These are phyloP conservation scores for Diploscapter pachys DNA, from an alignment of 1,140 invertebrate genomes.

Conservation along the genomic window DNA sequence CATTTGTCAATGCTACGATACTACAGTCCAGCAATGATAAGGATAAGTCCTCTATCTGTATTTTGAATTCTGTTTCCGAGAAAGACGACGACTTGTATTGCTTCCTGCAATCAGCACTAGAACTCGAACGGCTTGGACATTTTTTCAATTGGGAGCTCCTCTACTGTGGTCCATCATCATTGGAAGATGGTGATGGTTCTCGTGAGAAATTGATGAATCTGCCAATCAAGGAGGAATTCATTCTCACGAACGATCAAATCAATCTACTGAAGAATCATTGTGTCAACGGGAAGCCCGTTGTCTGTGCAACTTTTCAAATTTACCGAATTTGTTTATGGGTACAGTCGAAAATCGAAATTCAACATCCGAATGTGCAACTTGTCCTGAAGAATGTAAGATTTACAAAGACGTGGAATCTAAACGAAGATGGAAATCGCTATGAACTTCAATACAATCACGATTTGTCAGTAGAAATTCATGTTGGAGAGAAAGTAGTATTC, in stretches of 20 bases:
- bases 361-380: background rate
- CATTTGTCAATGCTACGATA: background rate
- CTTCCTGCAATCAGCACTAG: too few relatives aligned
- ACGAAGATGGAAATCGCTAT: conserved; percentile 2
- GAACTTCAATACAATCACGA: conserved; percentile 4
- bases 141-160: too few relatives aligned
- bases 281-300: conserved; percentile 12
- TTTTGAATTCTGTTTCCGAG: too few relatives aligned
- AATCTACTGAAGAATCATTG: conserved; percentile 13
- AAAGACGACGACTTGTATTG: too few relatives aligned
- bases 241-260: conserved; percentile 3
- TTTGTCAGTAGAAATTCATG: conserved; percentile 9
- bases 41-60: too few relatives aligned
- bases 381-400: conserved; percentile 17
- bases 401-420: conserved; percentile 12
- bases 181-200: too few relatives aligned
- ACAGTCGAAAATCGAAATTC: background rate
- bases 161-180: too few relatives aligned
- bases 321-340: conserved; percentile 11
- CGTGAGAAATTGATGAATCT: too few relatives aligned
- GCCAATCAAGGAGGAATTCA: too few relatives aligned
- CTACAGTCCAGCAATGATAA: too few relatives aligned
- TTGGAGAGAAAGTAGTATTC: background rate
- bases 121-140: too few relatives aligned
- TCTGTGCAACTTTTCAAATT: conserved; percentile 24